Percentiles rank a stretch among this genome's conserved stretches.
Conservation (phyloP, 2,797 vertebrate species). For the Sparidentex hasta region DNA sequence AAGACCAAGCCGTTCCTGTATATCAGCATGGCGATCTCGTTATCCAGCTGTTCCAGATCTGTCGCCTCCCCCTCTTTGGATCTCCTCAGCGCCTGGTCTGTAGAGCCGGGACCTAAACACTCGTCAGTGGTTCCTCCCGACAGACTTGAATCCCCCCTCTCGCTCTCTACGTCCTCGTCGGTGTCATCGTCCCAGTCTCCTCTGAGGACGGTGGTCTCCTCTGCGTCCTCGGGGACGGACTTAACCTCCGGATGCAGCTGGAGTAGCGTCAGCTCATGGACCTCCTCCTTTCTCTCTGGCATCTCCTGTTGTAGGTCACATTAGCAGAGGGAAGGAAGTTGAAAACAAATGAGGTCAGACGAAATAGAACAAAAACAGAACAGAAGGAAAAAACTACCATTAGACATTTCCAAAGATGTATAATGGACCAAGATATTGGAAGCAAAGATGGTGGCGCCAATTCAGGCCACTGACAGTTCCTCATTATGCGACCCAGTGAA, state of each 20-base stretch:
- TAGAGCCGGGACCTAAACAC: conserved; percentile 19
- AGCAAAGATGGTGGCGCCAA: too few species aligned
- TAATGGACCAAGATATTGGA: too few species aligned
- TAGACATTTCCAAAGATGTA: too few species aligned
- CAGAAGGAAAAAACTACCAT: too few species aligned
- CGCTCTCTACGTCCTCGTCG: conserved; percentile 15
- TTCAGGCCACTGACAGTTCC: too few species aligned
- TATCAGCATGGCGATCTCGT: conserved; percentile 63
- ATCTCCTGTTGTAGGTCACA: conserved; percentile 53
- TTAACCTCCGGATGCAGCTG: conserved; percentile 36
- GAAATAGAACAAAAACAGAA: too few species aligned
- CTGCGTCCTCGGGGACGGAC: conserved; percentile 12
- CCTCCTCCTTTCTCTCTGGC: conserved; percentile 68
- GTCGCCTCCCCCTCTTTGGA: conserved; percentile 21
- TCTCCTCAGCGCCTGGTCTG: conserved; percentile 33
- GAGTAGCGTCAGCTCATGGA: conserved; percentile 61
- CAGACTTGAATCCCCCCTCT: conserved; percentile 19
- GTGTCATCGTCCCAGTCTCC: not conserved
- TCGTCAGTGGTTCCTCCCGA: conserved; percentile 38
- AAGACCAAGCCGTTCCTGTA: conserved; percentile 81
- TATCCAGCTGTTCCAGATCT: conserved; percentile 54
- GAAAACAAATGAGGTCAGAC: too few species aligned
- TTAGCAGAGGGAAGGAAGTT: conserved; percentile 6
- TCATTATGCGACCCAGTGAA: too few species aligned
- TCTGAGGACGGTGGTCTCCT: conserved; percentile 3